Evolutionary conservation across 2,888 invertebrate species (phyloP).

Genomic region (Rhyacophila evoluta): DNA sequence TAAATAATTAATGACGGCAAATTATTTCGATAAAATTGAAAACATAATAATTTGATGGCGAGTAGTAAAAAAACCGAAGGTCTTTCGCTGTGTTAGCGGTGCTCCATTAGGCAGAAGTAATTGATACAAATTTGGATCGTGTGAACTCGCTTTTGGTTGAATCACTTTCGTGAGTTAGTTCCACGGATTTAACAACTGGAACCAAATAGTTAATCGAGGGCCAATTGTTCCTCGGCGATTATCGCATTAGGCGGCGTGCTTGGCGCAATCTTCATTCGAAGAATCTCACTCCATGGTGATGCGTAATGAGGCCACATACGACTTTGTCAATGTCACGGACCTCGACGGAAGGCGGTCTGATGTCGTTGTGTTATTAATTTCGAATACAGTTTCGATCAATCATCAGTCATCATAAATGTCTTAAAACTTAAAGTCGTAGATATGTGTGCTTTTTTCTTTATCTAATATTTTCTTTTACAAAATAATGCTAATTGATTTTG

Average conservation of each 20-base stretch:
- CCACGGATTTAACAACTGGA: slow-evolving; percentile 33
- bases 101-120: slow-evolving; percentile 38
- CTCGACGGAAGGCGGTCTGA: not conserved
- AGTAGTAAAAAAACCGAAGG: not conserved
- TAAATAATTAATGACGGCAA: too few species aligned
- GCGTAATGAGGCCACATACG: slow-evolving; percentile 18
- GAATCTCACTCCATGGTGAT: not conserved
- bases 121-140: slow-evolving; percentile 44
- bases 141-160: slow-evolving; percentile 32
- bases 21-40: too few species aligned
- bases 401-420: slow-evolving; percentile 15
- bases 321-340: slow-evolving; percentile 19
- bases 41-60: too few species aligned
- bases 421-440: not conserved
- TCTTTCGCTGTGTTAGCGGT: not conserved
- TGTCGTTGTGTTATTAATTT: slow-evolving; percentile 4
- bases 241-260: slow-evolving; percentile 40
- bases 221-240: slow-evolving; percentile 42
- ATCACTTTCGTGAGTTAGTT: slow-evolving; percentile 13
- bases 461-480: too few species aligned
- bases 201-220: slow-evolving; percentile 36
- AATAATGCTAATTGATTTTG: too few species aligned
- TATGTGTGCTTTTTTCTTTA: too few species aligned
- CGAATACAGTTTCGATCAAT: not conserved
- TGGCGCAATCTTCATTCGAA: not conserved